Percentiles rank a stretch among this genome's conserved stretches.
phyloP scores from a whole-genome alignment of 2,888 invertebrate genomes.

The Spatulosminthurus flaviceps region DNA sequence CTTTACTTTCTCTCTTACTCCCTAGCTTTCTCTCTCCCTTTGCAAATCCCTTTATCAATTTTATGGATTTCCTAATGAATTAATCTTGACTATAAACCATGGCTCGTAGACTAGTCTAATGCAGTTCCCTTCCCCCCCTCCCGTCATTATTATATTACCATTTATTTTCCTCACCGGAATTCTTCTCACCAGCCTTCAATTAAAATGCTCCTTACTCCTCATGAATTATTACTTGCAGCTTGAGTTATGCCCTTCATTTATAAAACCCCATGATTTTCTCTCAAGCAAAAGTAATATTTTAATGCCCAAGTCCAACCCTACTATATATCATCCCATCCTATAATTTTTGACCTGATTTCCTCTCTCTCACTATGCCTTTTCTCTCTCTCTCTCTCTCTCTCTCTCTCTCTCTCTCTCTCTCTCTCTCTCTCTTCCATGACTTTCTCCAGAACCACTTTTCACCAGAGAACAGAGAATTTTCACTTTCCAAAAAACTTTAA shows the following conservation, averaged over 20 bases:
- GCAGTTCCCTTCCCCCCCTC: background rate
- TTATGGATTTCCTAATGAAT: constrained; percentile 20
- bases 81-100: background rate
- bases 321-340: no score
- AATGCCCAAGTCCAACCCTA: background rate
- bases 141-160: constrained; percentile 8
- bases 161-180: background rate
- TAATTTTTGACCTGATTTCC: no score
- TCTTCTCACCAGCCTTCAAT: background rate
- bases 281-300: background rate
- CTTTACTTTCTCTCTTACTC: background rate
- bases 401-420: no score
- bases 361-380: background rate
- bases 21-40: background rate
- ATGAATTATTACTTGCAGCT: background rate
- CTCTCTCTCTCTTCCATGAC: no score
- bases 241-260: background rate
- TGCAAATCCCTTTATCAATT: constrained; percentile 10
- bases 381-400: background rate
- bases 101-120: background rate
- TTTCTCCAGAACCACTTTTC: no score
- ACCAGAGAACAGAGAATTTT: no score
- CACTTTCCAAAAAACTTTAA: no score
- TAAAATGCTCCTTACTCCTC: background rate
- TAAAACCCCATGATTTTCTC: background rate